These are phyloP conservation scores for Saimiri boliviensis DNA, from an alignment of 2,113 vertebrate species.

Conservation along the genomic window DNA sequence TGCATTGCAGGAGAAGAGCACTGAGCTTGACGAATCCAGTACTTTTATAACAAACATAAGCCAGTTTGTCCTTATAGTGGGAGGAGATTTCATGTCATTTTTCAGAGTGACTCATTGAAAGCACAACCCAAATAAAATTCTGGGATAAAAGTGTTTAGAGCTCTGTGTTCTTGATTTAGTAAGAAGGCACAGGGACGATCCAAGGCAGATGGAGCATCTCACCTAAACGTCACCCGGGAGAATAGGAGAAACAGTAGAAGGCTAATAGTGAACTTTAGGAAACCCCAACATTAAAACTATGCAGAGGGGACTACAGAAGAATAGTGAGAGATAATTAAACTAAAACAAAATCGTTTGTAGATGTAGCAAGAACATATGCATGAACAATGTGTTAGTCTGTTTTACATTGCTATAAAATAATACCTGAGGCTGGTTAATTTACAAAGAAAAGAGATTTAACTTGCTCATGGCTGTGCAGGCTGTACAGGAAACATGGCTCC, in stretches of 20 bases:
- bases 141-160: not conserved
- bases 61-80: fast-evolving
- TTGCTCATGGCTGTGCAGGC: too few species aligned
- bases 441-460: too few species aligned
- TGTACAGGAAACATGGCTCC: too few species aligned
- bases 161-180: too few species aligned
- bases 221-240: not conserved
- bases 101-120: not conserved
- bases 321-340: not conserved
- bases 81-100: not conserved
- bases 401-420: too few species aligned
- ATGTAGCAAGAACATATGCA: not conserved
- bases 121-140: not conserved
- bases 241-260: not conserved
- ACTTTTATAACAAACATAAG: not conserved
- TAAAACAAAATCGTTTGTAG: not conserved
- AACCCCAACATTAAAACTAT: not conserved
- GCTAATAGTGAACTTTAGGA: not conserved
- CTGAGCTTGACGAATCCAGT: not conserved
- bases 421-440: too few species aligned
- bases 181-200: not conserved
- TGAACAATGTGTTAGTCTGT: not conserved
- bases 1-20: not conserved
- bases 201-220: not conserved
- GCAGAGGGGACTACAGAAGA: not conserved